Evolutionary conservation across 2,888 invertebrate genomes (phyloP).

Genomic region (Sminthurinus aureus): DNA sequence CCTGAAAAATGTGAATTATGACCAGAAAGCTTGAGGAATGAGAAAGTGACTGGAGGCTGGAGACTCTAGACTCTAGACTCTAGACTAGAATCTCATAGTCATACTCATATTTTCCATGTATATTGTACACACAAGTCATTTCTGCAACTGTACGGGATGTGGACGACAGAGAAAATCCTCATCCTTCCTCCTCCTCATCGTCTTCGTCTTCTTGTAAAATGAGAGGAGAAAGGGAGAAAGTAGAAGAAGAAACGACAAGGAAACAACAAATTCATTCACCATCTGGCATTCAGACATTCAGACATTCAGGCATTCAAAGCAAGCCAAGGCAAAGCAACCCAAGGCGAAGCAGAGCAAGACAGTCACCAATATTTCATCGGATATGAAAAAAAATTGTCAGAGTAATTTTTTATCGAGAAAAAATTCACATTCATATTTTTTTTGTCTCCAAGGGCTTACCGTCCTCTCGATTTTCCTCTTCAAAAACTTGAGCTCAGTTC

Average conservation of each 20-base stretch:
- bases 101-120: background rate
- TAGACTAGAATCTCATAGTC: background rate
- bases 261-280: conserved; percentile 36
- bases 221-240: too few relatives aligned
- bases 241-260: conserved; percentile 8
- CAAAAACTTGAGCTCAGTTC: background rate
- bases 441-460: conserved; percentile 33
- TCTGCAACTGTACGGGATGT: background rate
- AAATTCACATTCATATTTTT: conserved; percentile 24
- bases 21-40: conserved; percentile 4
- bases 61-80: background rate
- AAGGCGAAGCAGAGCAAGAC: conserved; percentile 8
- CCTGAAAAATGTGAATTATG: conserved; percentile 34
- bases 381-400: conserved; percentile 42
- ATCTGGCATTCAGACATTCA: conserved; percentile 18
- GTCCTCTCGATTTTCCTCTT: conserved; percentile 2
- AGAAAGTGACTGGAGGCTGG: conserved; percentile 1
- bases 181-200: background rate
- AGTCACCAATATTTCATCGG: conserved; percentile 35
- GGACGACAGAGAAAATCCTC: background rate
- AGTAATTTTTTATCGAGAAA: conserved; percentile 33
- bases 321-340: background rate
- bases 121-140: background rate
- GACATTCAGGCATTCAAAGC: too few relatives aligned
- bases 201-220: too few relatives aligned